Percentiles rank a stretch among this genome's conserved stretches.
Evolutionary conservation across 2,113 vertebrate genomes (phyloP).

Genomic region (Gopherus flavomarginatus): DNA sequence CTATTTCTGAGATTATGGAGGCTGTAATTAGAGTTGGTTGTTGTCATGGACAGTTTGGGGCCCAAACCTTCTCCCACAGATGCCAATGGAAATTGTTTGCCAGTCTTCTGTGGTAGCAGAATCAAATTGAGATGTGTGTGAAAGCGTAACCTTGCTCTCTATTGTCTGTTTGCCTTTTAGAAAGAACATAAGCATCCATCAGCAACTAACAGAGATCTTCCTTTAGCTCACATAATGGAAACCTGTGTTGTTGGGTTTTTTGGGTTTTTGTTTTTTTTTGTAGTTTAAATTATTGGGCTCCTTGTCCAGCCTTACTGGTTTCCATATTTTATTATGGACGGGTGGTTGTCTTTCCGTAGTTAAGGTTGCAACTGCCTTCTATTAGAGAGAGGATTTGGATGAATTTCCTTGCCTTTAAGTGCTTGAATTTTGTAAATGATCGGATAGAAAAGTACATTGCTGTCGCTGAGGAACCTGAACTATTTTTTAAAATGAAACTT

Average conservation of each 20-base stretch:
- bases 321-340: background rate
- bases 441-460: rapidly evolving
- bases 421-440: background rate
- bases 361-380: background rate
- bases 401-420: background rate
- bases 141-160: background rate
- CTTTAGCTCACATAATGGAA: background rate
- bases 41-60: background rate
- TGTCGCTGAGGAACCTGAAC: rapidly evolving
- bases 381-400: background rate
- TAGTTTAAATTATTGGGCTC: background rate
- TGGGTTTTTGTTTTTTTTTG: background rate
- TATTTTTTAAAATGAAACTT: background rate
- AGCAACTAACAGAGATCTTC: background rate
- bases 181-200: background rate
- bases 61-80: background rate
- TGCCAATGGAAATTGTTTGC: background rate
- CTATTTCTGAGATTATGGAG: background rate
- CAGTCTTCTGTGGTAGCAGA: background rate
- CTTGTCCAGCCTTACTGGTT: background rate
- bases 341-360: background rate
- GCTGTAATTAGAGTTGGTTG: conserved; percentile 20
- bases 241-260: background rate
- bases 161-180: background rate
- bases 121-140: background rate